Conservation (phyloP, 2,888 invertebrate genomes). For the Nyleta sp. region DNA sequence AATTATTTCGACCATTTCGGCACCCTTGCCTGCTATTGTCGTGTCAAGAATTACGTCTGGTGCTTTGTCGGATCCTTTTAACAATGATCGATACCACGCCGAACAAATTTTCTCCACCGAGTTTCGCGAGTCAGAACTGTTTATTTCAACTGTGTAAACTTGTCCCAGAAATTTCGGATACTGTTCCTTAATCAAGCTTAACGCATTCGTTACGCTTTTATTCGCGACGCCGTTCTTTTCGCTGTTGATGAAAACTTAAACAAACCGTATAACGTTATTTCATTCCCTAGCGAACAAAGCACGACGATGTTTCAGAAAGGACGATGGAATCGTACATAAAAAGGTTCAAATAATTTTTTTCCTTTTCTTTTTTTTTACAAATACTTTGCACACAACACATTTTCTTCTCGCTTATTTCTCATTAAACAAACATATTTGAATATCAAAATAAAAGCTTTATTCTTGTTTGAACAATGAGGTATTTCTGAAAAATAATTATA, state of each 20-base stretch:
- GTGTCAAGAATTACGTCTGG: conserved; percentile 93
- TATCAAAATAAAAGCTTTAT: too few relatives aligned
- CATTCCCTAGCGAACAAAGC: too few relatives aligned
- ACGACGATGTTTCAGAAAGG: too few relatives aligned
- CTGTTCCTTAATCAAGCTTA: conserved; percentile 72
- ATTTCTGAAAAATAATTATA: too few relatives aligned
- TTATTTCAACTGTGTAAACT: conserved; percentile 71
- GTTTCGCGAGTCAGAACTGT: conserved; percentile 71
- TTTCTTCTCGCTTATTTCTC: too few relatives aligned
- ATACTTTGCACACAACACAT: too few relatives aligned
- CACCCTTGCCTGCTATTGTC: conserved; percentile 91
- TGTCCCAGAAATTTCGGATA: conserved; percentile 72
- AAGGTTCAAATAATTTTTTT: too few relatives aligned
- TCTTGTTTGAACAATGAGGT: too few relatives aligned
- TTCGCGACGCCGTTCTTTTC: conserved; percentile 74
- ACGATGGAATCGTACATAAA: too few relatives aligned
- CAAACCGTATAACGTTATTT: not conserved
- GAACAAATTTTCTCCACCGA: conserved; percentile 74
- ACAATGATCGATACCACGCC: conserved; percentile 72
- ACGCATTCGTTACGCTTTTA: conserved; percentile 73
- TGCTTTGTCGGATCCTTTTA: conserved; percentile 85
- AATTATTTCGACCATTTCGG: conserved; percentile 93
- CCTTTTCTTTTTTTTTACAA: too few relatives aligned
- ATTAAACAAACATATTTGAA: too few relatives aligned
- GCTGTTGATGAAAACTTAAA: conserved; percentile 77